These are phyloP conservation scores for Steinernema hermaphroditum DNA, from an alignment of 2,888 invertebrate genomes.

Conservation along the genomic window DNA sequence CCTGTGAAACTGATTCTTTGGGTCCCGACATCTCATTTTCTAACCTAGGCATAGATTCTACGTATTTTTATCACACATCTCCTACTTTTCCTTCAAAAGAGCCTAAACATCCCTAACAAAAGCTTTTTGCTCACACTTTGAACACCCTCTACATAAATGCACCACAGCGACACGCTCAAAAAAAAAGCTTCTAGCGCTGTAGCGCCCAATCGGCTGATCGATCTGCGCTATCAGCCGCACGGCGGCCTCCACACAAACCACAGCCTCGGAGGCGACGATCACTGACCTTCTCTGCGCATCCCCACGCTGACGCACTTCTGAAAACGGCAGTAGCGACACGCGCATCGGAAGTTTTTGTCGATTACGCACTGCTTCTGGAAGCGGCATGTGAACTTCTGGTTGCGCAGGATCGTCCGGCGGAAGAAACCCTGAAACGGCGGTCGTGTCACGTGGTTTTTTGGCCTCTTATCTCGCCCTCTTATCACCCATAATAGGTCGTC, in stretches of 20 bases:
- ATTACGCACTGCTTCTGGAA: constrained; percentile 66
- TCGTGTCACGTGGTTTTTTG: constrained; percentile 14
- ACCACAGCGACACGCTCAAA: no score
- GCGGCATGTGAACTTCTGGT: constrained; percentile 65
- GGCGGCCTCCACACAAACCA: not conserved
- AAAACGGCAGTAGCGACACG: constrained; percentile 63
- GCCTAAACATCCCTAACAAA: no score
- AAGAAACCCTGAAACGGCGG: constrained; percentile 62
- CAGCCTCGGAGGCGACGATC: not conserved
- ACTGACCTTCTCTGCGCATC: constrained; percentile 63
- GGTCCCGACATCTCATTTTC: no score
- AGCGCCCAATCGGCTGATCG: no score
- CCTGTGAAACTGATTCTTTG: no score
- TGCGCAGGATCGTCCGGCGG: constrained; percentile 65
- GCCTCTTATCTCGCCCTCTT: not conserved
- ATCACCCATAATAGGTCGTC: not conserved
- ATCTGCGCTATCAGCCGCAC: no score
- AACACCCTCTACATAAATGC: no score
- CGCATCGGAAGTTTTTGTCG: constrained; percentile 66
- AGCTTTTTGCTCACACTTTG: no score
- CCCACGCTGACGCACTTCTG: constrained; percentile 65
- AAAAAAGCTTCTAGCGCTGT: no score
- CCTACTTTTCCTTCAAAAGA: no score
- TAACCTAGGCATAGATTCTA: no score
- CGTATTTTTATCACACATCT: no score